These are phyloP conservation scores for Ganaspis sp. DNA, from an alignment of 1,140 invertebrate genomes.

Conservation along the genomic window DNA sequence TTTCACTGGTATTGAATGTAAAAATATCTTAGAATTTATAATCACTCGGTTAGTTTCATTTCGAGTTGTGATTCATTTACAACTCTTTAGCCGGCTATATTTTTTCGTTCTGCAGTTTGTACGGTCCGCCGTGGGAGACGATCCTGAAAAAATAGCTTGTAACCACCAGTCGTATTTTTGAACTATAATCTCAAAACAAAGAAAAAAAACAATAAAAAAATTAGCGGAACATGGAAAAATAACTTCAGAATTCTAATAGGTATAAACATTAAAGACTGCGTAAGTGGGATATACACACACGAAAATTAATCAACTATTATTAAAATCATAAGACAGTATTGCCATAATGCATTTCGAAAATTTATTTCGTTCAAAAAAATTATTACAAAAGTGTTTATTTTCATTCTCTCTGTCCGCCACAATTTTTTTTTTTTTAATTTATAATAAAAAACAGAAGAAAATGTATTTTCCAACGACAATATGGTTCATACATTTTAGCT, in stretches of 20 bases:
- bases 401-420: constrained; percentile 35
- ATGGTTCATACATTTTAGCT: constrained; percentile 8
- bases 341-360: neutral
- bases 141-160: constrained; percentile 69
- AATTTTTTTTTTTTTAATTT: constrained; percentile 47
- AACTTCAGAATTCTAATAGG: constrained; percentile 15
- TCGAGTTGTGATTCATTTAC: neutral
- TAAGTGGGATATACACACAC: constrained; percentile 45
- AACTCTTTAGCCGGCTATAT: constrained; percentile 2
- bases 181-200: constrained; percentile 72
- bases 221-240: constrained; percentile 43
- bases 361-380: constrained; percentile 23
- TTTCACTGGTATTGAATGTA: neutral
- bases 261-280: constrained; percentile 26
- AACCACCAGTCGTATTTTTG: constrained; percentile 76
- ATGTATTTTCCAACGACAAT: neutral
- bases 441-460: constrained; percentile 17
- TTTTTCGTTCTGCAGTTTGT: constrained; percentile 31
- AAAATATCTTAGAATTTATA: neutral
- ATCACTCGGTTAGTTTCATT: neutral
- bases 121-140: constrained; percentile 29
- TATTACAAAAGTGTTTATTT: constrained; percentile 30
- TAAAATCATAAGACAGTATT: constrained; percentile 8
- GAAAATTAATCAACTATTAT: constrained; percentile 33
- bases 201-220: constrained; percentile 48